Evolutionary conservation across 1,140 invertebrate genomes (phyloP).

Genomic region (Asbolus verrucosus): DNA sequence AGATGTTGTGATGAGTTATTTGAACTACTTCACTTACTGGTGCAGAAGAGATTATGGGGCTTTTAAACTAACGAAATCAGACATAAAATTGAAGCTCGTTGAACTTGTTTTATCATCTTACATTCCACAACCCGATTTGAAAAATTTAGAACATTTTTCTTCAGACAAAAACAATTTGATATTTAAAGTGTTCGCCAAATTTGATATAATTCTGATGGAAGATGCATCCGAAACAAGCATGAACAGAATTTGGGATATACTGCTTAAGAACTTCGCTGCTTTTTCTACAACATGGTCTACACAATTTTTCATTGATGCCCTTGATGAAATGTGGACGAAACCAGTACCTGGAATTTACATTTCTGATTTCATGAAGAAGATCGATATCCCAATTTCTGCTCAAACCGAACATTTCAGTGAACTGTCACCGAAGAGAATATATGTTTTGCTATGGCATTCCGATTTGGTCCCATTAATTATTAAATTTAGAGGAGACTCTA

Average conservation of each 20-base stretch:
- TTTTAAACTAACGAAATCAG: constrained; percentile 5
- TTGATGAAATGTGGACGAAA: no score
- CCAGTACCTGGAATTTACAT: background rate
- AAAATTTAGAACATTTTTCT: background rate
- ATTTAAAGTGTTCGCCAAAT: background rate
- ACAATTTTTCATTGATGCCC: no score
- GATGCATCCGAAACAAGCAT: background rate
- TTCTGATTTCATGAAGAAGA: background rate
- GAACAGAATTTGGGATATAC: background rate
- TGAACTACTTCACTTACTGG: constrained; percentile 6
- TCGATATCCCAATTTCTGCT: background rate
- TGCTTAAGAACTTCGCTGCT: background rate
- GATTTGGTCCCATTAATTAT: background rate
- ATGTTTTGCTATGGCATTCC: background rate
- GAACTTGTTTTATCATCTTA: constrained; percentile 12
- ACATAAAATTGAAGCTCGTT: background rate
- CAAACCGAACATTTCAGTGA: background rate
- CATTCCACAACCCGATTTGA: background rate
- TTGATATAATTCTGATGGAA: background rate
- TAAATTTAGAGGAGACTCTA: background rate
- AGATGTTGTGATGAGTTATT: background rate
- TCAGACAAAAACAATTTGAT: background rate
- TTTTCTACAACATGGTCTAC: background rate
- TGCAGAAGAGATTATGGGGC: background rate
- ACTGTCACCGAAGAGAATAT: background rate